Evolutionary conservation across 2,797 vertebrate species (phyloP).

Genomic region (Pangasius mekongensis): DNA sequence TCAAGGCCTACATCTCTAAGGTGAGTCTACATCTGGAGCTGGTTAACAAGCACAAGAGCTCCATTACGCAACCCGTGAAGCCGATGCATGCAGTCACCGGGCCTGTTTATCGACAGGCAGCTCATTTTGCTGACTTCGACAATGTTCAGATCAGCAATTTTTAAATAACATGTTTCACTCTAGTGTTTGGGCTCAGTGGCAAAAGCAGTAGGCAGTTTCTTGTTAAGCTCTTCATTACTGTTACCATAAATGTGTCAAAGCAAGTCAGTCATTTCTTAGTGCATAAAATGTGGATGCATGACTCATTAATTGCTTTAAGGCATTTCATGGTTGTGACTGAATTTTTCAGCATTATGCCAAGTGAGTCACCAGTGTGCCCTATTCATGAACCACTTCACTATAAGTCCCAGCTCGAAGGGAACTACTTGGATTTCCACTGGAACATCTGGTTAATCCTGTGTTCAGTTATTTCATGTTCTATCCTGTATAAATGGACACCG

Average conservation of each 20-base stretch:
- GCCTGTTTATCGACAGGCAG: background rate
- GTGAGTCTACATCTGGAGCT: slow-evolving; percentile 45
- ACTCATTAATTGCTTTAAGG: slow-evolving; percentile 52
- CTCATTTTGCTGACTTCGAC: background rate
- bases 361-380: slow-evolving; percentile 48
- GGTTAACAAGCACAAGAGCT: background rate
- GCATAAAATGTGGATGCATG: slow-evolving; percentile 41
- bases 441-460: slow-evolving; percentile 40
- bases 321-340: slow-evolving; percentile 41
- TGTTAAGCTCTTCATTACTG: slow-evolving; percentile 31
- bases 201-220: slow-evolving; percentile 33
- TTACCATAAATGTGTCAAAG: slow-evolving; percentile 54
- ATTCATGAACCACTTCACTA: slow-evolving; percentile 40
- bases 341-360: slow-evolving; percentile 35
- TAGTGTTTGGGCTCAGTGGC: background rate
- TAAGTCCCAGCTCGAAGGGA: slow-evolving; percentile 34
- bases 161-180: slow-evolving; percentile 17
- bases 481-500: background rate
- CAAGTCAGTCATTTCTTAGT: slow-evolving; percentile 45
- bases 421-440: slow-evolving; percentile 48
- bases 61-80: slow-evolving; percentile 1
- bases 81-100: background rate
- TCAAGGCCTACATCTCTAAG: slow-evolving; percentile 84
- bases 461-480: slow-evolving; percentile 15
- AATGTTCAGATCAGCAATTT: slow-evolving; percentile 15